Percentiles rank a stretch among this genome's conserved stretches.
These are phyloP conservation scores for Zhuqinia jingwanae DNA, from an alignment of 2,888 invertebrate genomes.

Conservation along the genomic window DNA sequence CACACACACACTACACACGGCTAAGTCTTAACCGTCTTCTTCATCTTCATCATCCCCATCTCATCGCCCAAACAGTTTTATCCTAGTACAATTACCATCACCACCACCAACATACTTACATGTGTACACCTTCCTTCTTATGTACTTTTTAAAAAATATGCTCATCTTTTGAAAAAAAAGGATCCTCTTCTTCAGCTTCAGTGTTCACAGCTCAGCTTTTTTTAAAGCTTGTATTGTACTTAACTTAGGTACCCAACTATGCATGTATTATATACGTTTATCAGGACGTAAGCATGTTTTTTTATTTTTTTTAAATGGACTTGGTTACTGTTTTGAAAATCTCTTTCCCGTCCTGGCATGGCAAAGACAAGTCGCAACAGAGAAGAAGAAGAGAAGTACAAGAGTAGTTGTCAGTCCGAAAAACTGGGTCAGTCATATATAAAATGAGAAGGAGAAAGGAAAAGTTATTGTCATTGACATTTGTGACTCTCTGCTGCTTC, in stretches of 20 bases:
- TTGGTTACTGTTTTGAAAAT: too few relatives aligned
- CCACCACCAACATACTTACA: neutral
- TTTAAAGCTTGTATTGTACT: neutral
- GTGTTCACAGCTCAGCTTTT: neutral
- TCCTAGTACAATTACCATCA: neutral
- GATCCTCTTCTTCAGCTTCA: neutral
- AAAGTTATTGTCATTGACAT: conserved; percentile 73
- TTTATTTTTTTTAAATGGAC: too few relatives aligned
- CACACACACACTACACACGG: conserved; percentile 24
- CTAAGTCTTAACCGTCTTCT: conserved; percentile 27
- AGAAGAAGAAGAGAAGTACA: too few relatives aligned
- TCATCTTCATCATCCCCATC: neutral
- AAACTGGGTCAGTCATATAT: conserved; percentile 77
- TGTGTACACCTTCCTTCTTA: too few relatives aligned
- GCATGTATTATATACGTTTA: too few relatives aligned
- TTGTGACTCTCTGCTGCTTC: conserved; percentile 57
- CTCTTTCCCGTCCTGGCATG: neutral
- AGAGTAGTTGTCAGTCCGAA: conserved; percentile 25
- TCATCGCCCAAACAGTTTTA: conserved; percentile 32
- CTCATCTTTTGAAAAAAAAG: neutral
- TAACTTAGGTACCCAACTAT: too few relatives aligned
- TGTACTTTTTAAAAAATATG: neutral
- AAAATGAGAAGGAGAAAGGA: conserved; percentile 74
- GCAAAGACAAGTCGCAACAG: too few relatives aligned
- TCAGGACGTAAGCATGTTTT: neutral